Evolutionary conservation across 2,113 vertebrate species (phyloP).

Genomic region (Apistogramma diplotaenia): DNA sequence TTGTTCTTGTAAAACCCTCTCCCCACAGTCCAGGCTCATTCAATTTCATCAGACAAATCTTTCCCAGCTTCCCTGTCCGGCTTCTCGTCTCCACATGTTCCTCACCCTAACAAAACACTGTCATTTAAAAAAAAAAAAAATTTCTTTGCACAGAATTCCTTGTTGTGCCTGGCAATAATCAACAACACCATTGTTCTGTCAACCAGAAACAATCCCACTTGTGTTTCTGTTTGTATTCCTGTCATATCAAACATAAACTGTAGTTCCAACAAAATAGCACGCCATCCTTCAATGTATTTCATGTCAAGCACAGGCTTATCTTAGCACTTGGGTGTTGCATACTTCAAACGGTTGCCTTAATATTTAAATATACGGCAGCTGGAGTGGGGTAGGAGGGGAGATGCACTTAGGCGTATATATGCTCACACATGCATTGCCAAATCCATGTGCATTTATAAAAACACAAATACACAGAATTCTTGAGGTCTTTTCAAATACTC

Average conservation of each 20-base stretch:
- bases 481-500: neutral
- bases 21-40: conserved; percentile 15
- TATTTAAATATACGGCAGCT: conserved; percentile 27
- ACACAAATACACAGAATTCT: neutral
- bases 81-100: neutral
- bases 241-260: conserved; percentile 19
- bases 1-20: conserved; percentile 12
- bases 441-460: neutral
- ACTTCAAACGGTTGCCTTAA: conserved; percentile 22
- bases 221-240: conserved; percentile 21
- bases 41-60: conserved; percentile 46
- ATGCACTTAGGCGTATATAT: neutral
- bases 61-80: neutral
- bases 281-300: neutral
- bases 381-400: neutral
- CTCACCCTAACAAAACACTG: neutral
- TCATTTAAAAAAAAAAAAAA: neutral
- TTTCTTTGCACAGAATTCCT: neutral
- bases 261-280: neutral
- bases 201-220: conserved; percentile 4
- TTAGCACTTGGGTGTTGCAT: conserved; percentile 4
- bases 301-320: neutral
- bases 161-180: neutral
- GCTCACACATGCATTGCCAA: neutral
- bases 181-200: conserved; percentile 10